Conservation (phyloP, 2,113 vertebrate genomes). For the Indicator indicator region DNA sequence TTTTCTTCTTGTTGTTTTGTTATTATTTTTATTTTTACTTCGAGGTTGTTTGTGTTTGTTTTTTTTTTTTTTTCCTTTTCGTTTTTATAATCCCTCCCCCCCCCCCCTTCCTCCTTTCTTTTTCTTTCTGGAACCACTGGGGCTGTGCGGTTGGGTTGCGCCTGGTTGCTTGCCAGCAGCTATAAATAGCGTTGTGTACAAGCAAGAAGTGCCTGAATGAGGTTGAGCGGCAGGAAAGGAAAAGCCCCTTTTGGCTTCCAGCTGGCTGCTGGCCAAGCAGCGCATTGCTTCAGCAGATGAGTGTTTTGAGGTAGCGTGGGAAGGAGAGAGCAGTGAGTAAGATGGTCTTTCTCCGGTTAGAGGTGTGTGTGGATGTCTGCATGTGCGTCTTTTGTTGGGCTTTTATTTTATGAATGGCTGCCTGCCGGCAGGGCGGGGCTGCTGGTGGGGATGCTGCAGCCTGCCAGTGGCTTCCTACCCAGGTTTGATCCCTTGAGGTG, state of each 20-base stretch:
- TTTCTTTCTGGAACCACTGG: slow-evolving; percentile 21
- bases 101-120: neutral
- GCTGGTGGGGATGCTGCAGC: neutral
- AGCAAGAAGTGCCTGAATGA: slow-evolving; percentile 77
- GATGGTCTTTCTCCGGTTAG: slow-evolving; percentile 68
- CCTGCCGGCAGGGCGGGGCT: neutral
- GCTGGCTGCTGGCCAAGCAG: slow-evolving; percentile 76
- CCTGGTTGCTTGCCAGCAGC: slow-evolving; percentile 79
- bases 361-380: slow-evolving; percentile 47
- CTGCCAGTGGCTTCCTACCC: neutral
- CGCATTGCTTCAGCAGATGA: slow-evolving; percentile 65
- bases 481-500: neutral
- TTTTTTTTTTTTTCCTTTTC: no score
- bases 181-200: slow-evolving; percentile 81
- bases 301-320: slow-evolving; percentile 73
- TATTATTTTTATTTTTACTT: no score
- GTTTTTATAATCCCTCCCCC: neutral
- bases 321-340: slow-evolving; percentile 71
- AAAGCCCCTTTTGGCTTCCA: slow-evolving; percentile 80
- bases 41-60: no score
- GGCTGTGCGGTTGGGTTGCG: slow-evolving; percentile 72
- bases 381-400: neutral
- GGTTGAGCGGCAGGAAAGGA: slow-evolving; percentile 72
- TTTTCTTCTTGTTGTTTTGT: neutral
- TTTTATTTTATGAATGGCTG: slow-evolving; percentile 37